Conservation (phyloP, 2,113 vertebrate species). For the Boulengeromyrus knoepffleri region DNA sequence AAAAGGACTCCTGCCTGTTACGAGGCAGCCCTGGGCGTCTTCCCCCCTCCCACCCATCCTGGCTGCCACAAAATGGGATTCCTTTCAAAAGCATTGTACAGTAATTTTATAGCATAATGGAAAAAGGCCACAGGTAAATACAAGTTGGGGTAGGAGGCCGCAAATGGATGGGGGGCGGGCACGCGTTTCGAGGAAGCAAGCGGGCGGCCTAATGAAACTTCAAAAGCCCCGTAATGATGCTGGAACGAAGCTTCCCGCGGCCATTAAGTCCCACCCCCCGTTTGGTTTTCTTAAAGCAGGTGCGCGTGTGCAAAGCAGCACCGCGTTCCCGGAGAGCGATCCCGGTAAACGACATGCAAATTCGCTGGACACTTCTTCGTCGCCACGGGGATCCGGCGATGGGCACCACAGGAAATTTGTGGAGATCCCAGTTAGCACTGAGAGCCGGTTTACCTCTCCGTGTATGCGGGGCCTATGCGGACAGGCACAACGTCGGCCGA, state of each 20-base stretch:
- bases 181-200: conserved; percentile 18
- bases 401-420: neutral
- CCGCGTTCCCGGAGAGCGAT: conserved; percentile 26
- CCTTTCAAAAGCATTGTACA: neutral
- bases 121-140: conserved; percentile 17
- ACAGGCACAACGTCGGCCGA: neutral
- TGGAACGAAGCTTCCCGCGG: conserved; percentile 28
- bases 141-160: conserved; percentile 16
- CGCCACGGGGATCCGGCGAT: neutral
- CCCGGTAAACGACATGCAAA: conserved; percentile 54
- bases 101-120: conserved; percentile 19
- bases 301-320: conserved; percentile 35
- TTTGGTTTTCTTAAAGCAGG: conserved; percentile 30
- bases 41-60: neutral
- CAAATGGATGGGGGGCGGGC: neutral
- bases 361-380: conserved; percentile 3
- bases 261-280: neutral
- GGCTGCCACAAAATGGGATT: neutral
- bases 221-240: conserved; percentile 24
- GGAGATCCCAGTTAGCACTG: neutral
- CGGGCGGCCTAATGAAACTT: conserved; percentile 20
- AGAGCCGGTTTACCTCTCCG: neutral
- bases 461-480: neutral
- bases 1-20: neutral
- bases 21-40: neutral